Evolutionary conservation across 53 echinoderm and acorn worm species (phyloP).

Genomic region (Apostichopus leukothele): DNA sequence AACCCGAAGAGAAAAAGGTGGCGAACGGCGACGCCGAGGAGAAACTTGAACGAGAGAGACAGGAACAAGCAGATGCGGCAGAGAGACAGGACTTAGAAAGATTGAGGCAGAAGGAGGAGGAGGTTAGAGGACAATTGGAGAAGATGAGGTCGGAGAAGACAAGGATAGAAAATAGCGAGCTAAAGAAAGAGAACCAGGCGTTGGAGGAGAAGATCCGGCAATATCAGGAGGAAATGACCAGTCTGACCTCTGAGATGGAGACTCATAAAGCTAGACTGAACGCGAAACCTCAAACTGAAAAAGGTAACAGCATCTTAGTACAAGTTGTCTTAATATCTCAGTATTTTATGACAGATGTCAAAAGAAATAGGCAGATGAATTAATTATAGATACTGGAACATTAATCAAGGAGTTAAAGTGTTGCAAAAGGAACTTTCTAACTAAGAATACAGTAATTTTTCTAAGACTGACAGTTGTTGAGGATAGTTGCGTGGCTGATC

Average conservation of each 20-base stretch:
- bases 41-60: neutral
- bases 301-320: neutral
- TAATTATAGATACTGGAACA: no score
- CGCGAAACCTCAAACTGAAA: neutral
- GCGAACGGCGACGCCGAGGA: constrained; percentile 8
- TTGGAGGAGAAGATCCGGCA: constrained; percentile 58
- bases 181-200: constrained; percentile 70
- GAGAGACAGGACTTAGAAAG: constrained; percentile 50
- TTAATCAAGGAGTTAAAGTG: no score
- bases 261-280: constrained; percentile 19
- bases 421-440: no score
- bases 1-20: constrained; percentile 52
- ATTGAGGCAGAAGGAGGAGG: constrained; percentile 52
- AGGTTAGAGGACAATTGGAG: constrained; percentile 64
- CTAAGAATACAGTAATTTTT: no score
- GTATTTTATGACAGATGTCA: no score
- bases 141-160: constrained; percentile 66
- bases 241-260: constrained; percentile 53
- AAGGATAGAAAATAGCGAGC: constrained; percentile 74
- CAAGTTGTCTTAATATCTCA: no score
- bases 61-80: neutral
- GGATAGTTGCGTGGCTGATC: no score
- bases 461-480: no score
- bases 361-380: no score
- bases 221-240: constrained; percentile 53